Evolutionary conservation across 2,797 vertebrate genomes (phyloP).

Genomic region (Dromococcyx pavoninus): DNA sequence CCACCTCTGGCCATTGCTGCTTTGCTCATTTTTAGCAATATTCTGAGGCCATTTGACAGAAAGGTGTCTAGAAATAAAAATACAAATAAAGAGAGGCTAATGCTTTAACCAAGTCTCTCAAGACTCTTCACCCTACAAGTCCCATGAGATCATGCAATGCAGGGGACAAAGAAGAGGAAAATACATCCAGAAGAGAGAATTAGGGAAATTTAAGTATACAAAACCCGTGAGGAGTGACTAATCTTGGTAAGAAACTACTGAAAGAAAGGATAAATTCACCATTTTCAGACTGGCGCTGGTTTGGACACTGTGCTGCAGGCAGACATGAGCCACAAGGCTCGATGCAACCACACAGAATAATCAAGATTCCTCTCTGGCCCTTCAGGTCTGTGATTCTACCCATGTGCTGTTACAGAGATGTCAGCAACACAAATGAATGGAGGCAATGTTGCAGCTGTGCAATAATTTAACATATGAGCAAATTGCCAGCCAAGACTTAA

Average conservation of each 20-base stretch:
- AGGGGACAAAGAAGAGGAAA: not conserved
- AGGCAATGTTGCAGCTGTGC: not conserved
- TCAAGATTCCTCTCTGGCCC: not conserved
- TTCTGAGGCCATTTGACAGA: not conserved
- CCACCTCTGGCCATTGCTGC: not conserved
- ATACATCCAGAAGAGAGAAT: not conserved
- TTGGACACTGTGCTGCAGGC: not conserved
- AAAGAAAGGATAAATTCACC: not conserved
- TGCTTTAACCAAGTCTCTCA: not conserved
- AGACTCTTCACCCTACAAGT: not conserved
- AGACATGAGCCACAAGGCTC: not conserved
- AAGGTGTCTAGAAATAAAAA: not conserved
- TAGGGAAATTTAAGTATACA: not conserved
- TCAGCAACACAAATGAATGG: not conserved
- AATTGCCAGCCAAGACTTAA: not conserved
- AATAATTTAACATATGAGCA: not conserved
- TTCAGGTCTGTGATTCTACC: not conserved
- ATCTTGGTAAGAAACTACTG: not conserved
- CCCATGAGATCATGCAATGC: not conserved
- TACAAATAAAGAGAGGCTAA: not conserved
- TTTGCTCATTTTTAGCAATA: not conserved
- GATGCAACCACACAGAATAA: not conserved
- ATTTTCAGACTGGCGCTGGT: not conserved
- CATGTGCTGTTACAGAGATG: not conserved
- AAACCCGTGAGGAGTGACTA: rapidly evolving